Conservation (phyloP, 2,888 invertebrate species). For the Sarcophaga caerulescens region DNA sequence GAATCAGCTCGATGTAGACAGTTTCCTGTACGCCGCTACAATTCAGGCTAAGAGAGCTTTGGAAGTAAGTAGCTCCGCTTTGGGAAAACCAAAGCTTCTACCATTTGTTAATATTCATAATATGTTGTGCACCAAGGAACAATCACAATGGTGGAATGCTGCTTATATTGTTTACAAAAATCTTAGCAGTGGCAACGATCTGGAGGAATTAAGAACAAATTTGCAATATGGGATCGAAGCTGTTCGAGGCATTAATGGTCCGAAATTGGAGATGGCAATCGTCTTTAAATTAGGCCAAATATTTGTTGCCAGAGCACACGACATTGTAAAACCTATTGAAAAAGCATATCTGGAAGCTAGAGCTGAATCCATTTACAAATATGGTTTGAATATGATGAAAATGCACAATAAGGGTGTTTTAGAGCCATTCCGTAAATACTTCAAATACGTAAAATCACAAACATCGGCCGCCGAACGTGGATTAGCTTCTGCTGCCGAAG, state of each 20-base stretch:
- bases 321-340: constrained; percentile 82
- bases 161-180: constrained; percentile 87
- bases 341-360: constrained; percentile 85
- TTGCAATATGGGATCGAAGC: constrained; percentile 92
- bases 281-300: constrained; percentile 88
- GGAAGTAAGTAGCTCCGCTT: constrained; percentile 81
- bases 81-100: constrained; percentile 85
- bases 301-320: constrained; percentile 84
- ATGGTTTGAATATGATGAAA: constrained; percentile 88
- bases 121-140: constrained; percentile 85
- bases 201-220: constrained; percentile 87
- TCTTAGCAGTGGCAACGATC: constrained; percentile 82
- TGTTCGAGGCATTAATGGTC: constrained; percentile 90
- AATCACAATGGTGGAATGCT: constrained; percentile 87
- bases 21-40: constrained; percentile 88
- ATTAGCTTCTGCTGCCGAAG: constrained; percentile 84
- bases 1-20: constrained; percentile 89
- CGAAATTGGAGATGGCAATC: constrained; percentile 89
- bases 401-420: constrained; percentile 83
- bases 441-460: constrained; percentile 75
- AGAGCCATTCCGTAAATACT: constrained; percentile 77
- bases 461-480: constrained; percentile 79
- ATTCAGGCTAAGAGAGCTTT: constrained; percentile 83
- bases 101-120: constrained; percentile 88
- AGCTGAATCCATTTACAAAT: constrained; percentile 89